A percentile compares a stretch with the other conserved stretches of the same genome.
Conservation (phyloP, 1,140 invertebrate genomes). For the Apis cerana region DNA sequence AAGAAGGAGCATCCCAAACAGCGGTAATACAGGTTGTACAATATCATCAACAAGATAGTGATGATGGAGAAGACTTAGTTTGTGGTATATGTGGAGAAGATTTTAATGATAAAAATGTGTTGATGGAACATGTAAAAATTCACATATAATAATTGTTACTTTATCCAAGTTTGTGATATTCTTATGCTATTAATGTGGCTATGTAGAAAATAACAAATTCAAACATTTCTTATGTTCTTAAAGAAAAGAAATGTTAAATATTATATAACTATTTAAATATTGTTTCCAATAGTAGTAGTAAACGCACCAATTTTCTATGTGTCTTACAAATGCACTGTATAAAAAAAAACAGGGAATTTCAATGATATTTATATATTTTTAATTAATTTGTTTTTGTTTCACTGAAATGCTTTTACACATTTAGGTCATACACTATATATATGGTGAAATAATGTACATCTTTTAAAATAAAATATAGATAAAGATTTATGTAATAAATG, state of each 20-base stretch:
- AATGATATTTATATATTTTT: conserved; percentile 45
- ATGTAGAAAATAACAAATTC: conserved; percentile 29
- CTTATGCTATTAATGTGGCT: conserved; percentile 40
- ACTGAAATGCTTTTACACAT: conserved; percentile 17
- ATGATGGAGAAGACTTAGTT: conserved; percentile 67
- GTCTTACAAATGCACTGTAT: conserved; percentile 41
- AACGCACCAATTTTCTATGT: conserved; percentile 40
- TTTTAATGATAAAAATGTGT: conserved; percentile 72
- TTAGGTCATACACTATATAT: conserved; percentile 33
- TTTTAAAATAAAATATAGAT: conserved; percentile 36
- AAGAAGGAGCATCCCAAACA: conserved; percentile 49
- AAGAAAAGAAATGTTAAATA: conserved; percentile 1
- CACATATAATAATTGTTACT: conserved; percentile 73
- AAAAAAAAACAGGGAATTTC: conserved; percentile 20
- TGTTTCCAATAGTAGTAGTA: conserved; percentile 23
- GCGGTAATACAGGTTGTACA: conserved; percentile 63
- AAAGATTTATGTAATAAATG: conserved; percentile 26
- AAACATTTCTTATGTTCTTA: conserved; percentile 8
- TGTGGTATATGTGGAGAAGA: conserved; percentile 78
- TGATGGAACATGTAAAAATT: conserved; percentile 79
- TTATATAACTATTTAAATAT: conserved; percentile 25
- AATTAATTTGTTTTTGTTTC: conserved; percentile 24
- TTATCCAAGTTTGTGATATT: conserved; percentile 60
- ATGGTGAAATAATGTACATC: conserved; percentile 29
- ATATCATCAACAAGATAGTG: conserved; percentile 59